phyloP scores from a whole-genome alignment of 2,888 invertebrate genomes.

The Sthenelais limicola region DNA sequence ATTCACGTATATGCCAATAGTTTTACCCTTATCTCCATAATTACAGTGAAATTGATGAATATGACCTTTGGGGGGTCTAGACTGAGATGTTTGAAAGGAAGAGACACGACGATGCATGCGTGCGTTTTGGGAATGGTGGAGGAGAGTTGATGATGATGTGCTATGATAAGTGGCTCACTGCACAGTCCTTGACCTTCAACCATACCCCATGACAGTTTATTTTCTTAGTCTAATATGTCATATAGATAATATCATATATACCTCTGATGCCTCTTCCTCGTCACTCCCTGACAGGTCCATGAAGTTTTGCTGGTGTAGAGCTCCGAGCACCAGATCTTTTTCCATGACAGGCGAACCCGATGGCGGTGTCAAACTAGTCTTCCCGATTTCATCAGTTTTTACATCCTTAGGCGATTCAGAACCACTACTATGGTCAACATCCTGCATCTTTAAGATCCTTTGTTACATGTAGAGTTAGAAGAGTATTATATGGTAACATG shows the following conservation, averaged over 20 bases:
- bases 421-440: constrained; percentile 77
- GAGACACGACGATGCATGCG: too few species aligned
- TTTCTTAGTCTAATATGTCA: too few species aligned
- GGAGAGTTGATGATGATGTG: too few species aligned
- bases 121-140: too few species aligned
- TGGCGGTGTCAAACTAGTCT: constrained; percentile 59
- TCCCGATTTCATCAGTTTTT: constrained; percentile 63
- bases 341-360: constrained; percentile 50
- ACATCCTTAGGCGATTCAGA: constrained; percentile 56
- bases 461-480: constrained; percentile 30
- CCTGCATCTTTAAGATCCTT: constrained; percentile 81
- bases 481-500: neutral
- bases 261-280: constrained; percentile 96
- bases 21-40: too few species aligned
- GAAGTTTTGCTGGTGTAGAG: constrained; percentile 78
- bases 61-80: too few species aligned
- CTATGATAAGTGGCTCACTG: too few species aligned
- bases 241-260: constrained; percentile 72
- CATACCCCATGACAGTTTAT: too few species aligned
- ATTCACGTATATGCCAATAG: too few species aligned
- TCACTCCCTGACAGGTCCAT: constrained; percentile 96
- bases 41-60: too few species aligned
- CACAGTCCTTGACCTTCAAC: too few species aligned
- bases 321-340: constrained; percentile 53
- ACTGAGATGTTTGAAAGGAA: too few species aligned